A percentile compares a stretch with the other conserved stretches of the same genome.
phyloP scores from a whole-genome alignment of 2,797 vertebrate genomes.

The Sus cebifrons region DNA sequence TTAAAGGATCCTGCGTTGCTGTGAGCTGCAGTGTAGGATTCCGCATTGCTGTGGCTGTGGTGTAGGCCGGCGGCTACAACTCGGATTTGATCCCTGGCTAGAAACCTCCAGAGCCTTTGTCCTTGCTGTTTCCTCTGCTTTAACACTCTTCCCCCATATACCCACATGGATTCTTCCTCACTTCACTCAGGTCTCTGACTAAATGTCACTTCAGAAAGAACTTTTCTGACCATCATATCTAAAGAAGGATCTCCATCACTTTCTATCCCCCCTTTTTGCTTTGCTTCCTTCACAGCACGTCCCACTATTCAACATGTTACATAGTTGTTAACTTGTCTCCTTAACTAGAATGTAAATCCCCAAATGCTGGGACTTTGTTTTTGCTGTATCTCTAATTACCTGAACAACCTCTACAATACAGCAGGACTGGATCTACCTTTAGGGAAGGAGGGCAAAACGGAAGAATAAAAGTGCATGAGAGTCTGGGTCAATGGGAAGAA shows the following conservation, averaged over 20 bases:
- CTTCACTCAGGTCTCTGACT: not conserved
- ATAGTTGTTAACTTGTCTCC: not conserved
- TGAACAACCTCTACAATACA: not conserved
- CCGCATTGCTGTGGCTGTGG: too few relatives aligned
- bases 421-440: not conserved
- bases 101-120: not conserved
- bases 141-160: not conserved
- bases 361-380: not conserved
- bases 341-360: not conserved
- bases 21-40: too few relatives aligned
- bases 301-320: not conserved
- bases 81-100: too few relatives aligned
- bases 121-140: not conserved
- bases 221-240: not conserved
- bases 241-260: not conserved
- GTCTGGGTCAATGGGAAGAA: not conserved
- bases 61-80: too few relatives aligned
- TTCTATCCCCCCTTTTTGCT: not conserved
- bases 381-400: not conserved
- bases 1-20: too few relatives aligned
- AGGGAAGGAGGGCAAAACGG: not conserved
- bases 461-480: not conserved
- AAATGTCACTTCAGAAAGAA: not conserved
- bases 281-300: not conserved
- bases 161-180: not conserved